Percentiles rank a stretch among this genome's conserved stretches.
These are phyloP conservation scores for Drosophila leontia DNA, from an alignment of 1,140 invertebrate genomes.

Conservation along the genomic window DNA sequence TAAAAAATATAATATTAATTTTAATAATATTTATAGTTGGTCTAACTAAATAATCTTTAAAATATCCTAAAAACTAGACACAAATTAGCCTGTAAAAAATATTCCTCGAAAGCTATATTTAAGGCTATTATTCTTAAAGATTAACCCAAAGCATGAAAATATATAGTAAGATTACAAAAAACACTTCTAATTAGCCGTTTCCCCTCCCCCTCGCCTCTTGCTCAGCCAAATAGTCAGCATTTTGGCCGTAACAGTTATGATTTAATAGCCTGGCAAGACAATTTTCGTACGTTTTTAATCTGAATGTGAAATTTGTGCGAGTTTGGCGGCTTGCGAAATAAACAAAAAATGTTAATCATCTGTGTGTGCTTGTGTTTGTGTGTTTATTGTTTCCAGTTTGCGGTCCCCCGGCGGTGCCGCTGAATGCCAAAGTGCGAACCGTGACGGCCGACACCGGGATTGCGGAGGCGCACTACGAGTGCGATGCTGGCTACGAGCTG, in stretches of 20 bases:
- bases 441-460: slow-evolving; percentile 78
- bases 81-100: not conserved
- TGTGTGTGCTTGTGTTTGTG: slow-evolving; percentile 2
- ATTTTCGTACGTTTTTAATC: slow-evolving; percentile 7
- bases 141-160: not conserved
- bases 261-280: slow-evolving; percentile 18
- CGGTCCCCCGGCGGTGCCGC: slow-evolving; percentile 92
- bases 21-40: not conserved
- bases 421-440: slow-evolving; percentile 90
- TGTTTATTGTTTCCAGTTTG: slow-evolving; percentile 85
- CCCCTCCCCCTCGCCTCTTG: not conserved
- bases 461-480: slow-evolving; percentile 90
- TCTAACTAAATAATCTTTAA: not conserved
- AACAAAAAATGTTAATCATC: slow-evolving; percentile 19
- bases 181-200: slow-evolving; percentile 7
- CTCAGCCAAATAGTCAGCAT: not conserved
- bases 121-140: not conserved
- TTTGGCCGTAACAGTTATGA: slow-evolving; percentile 6
- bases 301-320: slow-evolving; percentile 13
- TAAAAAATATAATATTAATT: not conserved
- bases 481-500: slow-evolving; percentile 93
- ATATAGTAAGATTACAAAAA: not conserved
- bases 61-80: not conserved
- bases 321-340: slow-evolving; percentile 6
- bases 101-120: not conserved